These are phyloP conservation scores for Aegithalos caudatus DNA, from an alignment of 2,113 vertebrate genomes.

Conservation along the genomic window DNA sequence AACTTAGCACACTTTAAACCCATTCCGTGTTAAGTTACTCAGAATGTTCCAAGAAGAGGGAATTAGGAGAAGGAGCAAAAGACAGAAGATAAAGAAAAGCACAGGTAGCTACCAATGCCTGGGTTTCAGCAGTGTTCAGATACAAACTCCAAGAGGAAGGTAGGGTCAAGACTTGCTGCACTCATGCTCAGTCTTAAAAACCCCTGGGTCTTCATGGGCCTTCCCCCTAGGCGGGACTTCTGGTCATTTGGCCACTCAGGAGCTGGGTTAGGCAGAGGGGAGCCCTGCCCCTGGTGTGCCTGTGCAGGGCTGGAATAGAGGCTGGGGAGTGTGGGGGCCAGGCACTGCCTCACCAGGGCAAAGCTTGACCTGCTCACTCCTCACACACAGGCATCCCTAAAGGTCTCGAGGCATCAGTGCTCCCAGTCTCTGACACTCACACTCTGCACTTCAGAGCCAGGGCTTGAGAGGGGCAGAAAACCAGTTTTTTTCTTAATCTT, in stretches of 20 bases:
- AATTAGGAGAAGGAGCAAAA: not conserved
- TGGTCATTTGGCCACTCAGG: not conserved
- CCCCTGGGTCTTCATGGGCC: not conserved
- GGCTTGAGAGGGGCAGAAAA: not conserved
- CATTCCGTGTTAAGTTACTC: not conserved
- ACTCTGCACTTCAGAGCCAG: not conserved
- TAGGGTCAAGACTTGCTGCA: not conserved
- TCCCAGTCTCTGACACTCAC: not conserved
- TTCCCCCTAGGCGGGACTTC: not conserved
- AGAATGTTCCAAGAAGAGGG: not conserved
- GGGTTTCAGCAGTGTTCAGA: not conserved
- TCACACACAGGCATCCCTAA: not conserved
- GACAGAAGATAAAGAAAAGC: not conserved
- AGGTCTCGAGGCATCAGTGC: accelerated
- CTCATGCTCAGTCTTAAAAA: not conserved
- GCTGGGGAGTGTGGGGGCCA: not conserved
- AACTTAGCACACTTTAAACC: not conserved
- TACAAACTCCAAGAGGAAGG: not conserved
- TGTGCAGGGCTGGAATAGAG: not conserved
- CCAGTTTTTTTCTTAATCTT: not conserved
- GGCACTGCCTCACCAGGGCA: not conserved
- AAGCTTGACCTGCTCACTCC: not conserved
- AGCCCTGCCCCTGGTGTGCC: not conserved
- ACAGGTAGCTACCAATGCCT: not conserved
- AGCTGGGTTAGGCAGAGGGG: not conserved